These are phyloP conservation scores for Melanotaenia parkinsoni DNA, from an alignment of 2,797 vertebrate genomes.

Conservation along the genomic window DNA sequence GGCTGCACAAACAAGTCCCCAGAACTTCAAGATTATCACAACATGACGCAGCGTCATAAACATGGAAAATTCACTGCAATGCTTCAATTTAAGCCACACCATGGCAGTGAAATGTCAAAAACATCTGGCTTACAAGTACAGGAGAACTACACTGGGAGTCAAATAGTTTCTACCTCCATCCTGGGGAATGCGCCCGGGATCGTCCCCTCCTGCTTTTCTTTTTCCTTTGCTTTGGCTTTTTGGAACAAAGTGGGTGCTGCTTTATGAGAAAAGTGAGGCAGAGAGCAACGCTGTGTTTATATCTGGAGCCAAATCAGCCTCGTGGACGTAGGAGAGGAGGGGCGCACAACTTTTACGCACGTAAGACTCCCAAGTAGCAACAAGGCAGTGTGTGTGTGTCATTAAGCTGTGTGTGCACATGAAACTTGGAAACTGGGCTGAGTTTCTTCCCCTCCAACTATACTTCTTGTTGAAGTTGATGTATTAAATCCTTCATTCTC, in stretches of 20 bases:
- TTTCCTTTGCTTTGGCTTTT: slow-evolving; percentile 12
- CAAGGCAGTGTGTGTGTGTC: not conserved
- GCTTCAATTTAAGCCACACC: slow-evolving; percentile 22
- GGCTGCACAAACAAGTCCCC: not conserved
- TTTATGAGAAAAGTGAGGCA: slow-evolving; percentile 21
- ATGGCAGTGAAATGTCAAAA: slow-evolving; percentile 17
- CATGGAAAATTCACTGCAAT: slow-evolving; percentile 13
- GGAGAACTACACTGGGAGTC: slow-evolving; percentile 3
- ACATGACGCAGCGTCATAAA: slow-evolving; percentile 8
- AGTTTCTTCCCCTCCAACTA: not conserved
- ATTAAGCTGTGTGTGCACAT: not conserved
- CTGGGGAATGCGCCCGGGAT: slow-evolving; percentile 48
- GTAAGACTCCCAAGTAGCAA: not conserved
- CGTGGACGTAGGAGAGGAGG: slow-evolving; percentile 57
- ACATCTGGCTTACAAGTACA: slow-evolving; percentile 36
- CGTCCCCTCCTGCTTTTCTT: slow-evolving; percentile 18
- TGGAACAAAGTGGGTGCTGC: slow-evolving; percentile 29
- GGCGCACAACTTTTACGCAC: slow-evolving; percentile 52
- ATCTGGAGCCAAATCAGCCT: slow-evolving; percentile 69
- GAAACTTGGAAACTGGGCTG: not conserved
- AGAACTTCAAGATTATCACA: slow-evolving; percentile 13
- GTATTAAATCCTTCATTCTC: not conserved
- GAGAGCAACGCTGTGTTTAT: slow-evolving; percentile 64
- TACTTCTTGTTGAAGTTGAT: not conserved
- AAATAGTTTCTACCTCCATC: slow-evolving; percentile 75